Percentiles rank a stretch among this genome's conserved stretches.
Conservation (phyloP, 2,113 vertebrate species). For the Chascanopsetta lugubris region DNA sequence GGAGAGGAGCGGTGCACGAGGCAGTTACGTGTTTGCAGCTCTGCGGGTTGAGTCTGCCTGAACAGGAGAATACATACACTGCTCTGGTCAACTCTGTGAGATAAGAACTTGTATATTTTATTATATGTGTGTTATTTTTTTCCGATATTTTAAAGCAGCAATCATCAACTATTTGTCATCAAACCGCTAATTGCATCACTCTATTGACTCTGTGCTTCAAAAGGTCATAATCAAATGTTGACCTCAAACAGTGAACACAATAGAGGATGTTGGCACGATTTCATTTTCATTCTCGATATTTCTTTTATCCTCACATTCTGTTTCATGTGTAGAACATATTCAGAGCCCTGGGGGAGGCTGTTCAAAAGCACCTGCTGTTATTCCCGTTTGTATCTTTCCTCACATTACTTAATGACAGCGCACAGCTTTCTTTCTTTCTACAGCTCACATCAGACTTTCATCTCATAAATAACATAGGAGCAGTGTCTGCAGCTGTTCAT, state of each 20-base stretch:
- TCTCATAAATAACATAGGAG: background rate
- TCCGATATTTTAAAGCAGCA: too few species aligned
- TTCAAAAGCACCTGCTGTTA: background rate
- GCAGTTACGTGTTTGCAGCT: too few species aligned
- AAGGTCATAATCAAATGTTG: background rate
- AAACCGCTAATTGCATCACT: background rate
- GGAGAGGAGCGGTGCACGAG: too few species aligned
- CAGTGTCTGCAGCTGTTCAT: background rate
- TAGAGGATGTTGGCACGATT: background rate
- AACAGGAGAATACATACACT: too few species aligned
- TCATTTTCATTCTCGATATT: background rate
- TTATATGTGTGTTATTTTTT: too few species aligned
- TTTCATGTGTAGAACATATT: too few species aligned
- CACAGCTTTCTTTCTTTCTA: background rate
- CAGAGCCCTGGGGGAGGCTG: too few species aligned
- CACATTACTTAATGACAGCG: background rate
- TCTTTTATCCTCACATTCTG: too few species aligned
- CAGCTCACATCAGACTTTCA: background rate
- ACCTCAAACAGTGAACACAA: background rate
- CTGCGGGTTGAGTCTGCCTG: too few species aligned
- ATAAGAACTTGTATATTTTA: too few species aligned
- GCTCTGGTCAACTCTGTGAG: too few species aligned
- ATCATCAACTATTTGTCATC: background rate
- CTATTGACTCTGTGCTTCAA: background rate
- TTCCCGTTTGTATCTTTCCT: background rate